phyloP scores from a whole-genome alignment of 2,113 vertebrate species.

The Genyomyrus donnyi region DNA sequence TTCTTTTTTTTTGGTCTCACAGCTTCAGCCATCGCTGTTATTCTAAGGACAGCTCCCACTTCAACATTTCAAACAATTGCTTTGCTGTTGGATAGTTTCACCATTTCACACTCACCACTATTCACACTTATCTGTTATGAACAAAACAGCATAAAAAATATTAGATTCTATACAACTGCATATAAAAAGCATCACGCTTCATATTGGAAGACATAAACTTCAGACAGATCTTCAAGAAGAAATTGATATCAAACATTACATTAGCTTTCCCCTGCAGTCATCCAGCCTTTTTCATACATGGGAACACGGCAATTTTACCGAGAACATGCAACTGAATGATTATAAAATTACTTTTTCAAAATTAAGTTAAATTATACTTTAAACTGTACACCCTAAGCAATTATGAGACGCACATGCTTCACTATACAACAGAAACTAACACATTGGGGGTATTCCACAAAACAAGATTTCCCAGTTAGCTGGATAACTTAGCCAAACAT shows the following conservation, averaged over 20 bases:
- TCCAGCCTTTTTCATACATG: neutral
- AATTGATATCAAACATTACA: neutral
- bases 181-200: neutral
- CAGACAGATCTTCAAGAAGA: neutral
- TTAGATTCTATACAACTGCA: neutral
- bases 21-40: constrained; percentile 58
- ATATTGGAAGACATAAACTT: neutral
- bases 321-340: neutral
- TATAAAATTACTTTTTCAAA: neutral
- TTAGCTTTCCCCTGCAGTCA: neutral
- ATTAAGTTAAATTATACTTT: neutral
- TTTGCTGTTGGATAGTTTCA: neutral
- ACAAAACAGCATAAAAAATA: neutral
- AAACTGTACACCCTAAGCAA: neutral
- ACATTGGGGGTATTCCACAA: neutral
- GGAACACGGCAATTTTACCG: neutral
- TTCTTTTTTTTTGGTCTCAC: constrained; percentile 63
- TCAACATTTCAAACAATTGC: neutral
- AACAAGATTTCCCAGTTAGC: too few relatives aligned
- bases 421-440: neutral
- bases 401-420: neutral
- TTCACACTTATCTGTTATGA: neutral
- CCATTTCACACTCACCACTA: neutral
- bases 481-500: too few relatives aligned
- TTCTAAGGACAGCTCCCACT: constrained; percentile 21